Conservation (phyloP, 2,797 vertebrate genomes). For the Lepus townsendii region DNA sequence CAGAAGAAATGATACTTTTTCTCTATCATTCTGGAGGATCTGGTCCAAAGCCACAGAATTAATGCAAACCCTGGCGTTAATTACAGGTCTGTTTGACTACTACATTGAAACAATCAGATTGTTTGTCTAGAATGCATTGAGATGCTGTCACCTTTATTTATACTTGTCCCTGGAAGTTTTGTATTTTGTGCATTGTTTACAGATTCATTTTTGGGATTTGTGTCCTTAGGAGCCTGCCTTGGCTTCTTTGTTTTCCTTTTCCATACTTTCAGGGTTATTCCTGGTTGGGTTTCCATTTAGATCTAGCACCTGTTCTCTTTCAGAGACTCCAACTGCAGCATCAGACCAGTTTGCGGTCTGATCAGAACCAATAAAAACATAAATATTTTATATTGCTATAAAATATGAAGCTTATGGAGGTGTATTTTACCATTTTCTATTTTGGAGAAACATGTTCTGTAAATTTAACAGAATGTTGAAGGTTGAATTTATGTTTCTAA, state of each 20-base stretch:
- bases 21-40: neutral
- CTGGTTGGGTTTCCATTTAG: neutral
- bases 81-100: neutral
- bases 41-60: neutral
- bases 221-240: neutral
- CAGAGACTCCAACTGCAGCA: neutral
- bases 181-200: neutral
- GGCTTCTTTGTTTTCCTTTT: neutral
- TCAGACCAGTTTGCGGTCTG: neutral
- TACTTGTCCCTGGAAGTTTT: neutral
- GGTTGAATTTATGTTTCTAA: conserved; percentile 16
- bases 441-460: neutral
- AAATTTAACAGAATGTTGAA: neutral
- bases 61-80: neutral
- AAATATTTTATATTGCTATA: neutral
- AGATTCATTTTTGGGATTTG: conserved; percentile 7
- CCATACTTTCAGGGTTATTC: neutral
- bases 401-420: neutral
- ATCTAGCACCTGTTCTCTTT: neutral
- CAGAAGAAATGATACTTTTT: neutral
- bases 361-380: neutral
- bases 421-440: neutral
- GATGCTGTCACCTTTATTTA: neutral
- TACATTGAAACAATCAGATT: neutral
- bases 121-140: neutral